These are phyloP conservation scores for Centropus unirufus DNA, from an alignment of 2,113 vertebrate genomes.

Conservation along the genomic window DNA sequence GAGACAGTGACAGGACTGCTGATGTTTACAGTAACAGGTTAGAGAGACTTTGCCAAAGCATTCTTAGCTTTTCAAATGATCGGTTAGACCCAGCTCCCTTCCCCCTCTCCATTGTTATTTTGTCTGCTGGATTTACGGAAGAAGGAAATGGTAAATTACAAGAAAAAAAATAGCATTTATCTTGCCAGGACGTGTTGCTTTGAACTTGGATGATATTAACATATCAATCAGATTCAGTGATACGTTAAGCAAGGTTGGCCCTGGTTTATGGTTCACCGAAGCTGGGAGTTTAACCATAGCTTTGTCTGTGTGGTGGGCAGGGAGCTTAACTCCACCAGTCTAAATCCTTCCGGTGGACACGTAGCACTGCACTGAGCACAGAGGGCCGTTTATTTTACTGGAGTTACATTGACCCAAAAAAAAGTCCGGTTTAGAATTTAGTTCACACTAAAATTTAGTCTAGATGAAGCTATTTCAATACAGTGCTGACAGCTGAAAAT, in stretches of 20 bases:
- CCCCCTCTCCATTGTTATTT: conserved; percentile 77
- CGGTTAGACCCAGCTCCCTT: conserved; percentile 61
- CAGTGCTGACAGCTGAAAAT: not conserved
- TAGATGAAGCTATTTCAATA: not conserved
- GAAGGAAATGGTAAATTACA: conserved; percentile 83
- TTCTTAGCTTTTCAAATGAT: conserved; percentile 76
- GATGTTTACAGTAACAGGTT: conserved; percentile 80
- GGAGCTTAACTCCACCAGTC: not conserved
- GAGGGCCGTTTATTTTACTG: not conserved
- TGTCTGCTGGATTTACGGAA: conserved; percentile 75
- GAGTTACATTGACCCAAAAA: not conserved
- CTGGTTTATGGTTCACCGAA: conserved; percentile 39
- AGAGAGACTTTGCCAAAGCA: conserved; percentile 69
- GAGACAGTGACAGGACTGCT: conserved; percentile 72
- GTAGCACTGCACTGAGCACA: not conserved
- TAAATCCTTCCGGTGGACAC: not conserved
- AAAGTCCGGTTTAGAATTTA: not conserved
- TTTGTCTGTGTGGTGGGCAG: not conserved
- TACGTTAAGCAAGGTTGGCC: conserved; percentile 56
- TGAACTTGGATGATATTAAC: conserved; percentile 75
- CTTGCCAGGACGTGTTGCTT: conserved; percentile 73
- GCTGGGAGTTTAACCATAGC: conserved; percentile 9
- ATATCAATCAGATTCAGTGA: conserved; percentile 62
- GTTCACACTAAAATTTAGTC: not conserved
- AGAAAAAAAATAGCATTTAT: conserved; percentile 71